Conservation (phyloP, 2,113 vertebrate genomes). For the Halcyon malimbica region DNA sequence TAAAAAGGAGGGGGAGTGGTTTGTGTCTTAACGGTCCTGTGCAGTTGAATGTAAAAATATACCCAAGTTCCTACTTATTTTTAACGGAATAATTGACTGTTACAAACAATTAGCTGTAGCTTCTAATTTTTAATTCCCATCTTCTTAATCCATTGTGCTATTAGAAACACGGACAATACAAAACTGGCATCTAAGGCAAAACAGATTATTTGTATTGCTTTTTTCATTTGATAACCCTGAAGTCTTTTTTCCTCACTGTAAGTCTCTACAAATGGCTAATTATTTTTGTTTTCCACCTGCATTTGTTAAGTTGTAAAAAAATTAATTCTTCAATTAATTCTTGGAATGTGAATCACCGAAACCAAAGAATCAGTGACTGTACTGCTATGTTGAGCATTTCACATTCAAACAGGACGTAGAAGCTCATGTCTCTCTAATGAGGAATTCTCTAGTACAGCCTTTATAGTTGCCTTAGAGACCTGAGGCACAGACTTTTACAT, state of each 20-base stretch:
- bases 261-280: not conserved
- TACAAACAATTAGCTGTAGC: slow-evolving; percentile 31
- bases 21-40: not conserved
- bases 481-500: not conserved
- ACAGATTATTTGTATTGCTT: not conserved
- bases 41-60: not conserved
- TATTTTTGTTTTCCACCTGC: not conserved
- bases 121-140: slow-evolving; percentile 48
- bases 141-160: slow-evolving; percentile 39
- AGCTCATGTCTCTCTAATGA: not conserved
- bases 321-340: not conserved
- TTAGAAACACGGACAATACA: slow-evolving; percentile 13
- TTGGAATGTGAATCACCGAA: not conserved
- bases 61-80: not conserved
- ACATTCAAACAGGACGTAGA: not conserved
- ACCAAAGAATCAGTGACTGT: not conserved
- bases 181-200: not conserved
- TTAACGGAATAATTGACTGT: not conserved
- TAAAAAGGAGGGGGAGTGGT: too few relatives aligned
- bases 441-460: not conserved
- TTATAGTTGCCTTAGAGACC: not conserved
- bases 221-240: not conserved
- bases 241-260: not conserved
- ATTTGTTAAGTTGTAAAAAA: not conserved
- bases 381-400: not conserved